A percentile compares a stretch with the other conserved stretches of the same genome.
These are phyloP conservation scores for Saguinus oedipus DNA, from an alignment of 2,797 vertebrate genomes.

Conservation along the genomic window DNA sequence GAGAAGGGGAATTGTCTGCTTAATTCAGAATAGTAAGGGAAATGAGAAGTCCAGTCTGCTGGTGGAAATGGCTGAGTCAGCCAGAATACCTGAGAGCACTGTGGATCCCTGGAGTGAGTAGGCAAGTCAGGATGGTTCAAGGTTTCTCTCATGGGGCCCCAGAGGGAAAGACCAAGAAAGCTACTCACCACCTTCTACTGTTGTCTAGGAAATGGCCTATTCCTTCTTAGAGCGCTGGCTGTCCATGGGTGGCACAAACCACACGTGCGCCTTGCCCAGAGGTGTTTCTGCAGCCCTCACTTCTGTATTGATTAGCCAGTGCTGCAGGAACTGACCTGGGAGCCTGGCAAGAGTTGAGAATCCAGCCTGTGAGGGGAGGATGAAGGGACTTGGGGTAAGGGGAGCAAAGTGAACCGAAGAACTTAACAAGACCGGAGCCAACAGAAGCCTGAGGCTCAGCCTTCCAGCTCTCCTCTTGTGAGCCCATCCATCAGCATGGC, in stretches of 20 bases:
- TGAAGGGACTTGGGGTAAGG: background rate
- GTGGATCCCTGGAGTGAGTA: background rate
- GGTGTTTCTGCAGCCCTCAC: background rate
- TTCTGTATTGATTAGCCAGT: background rate
- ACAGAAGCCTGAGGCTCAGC: constrained; percentile 33
- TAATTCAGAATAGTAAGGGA: background rate
- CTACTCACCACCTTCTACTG: background rate
- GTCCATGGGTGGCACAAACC: background rate
- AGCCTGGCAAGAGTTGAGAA: background rate
- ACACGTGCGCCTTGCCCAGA: background rate
- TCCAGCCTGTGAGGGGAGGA: background rate
- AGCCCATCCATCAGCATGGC: constrained; percentile 53
- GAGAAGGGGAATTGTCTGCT: background rate
- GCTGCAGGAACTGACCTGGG: background rate
- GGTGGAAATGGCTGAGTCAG: background rate
- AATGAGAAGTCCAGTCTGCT: background rate
- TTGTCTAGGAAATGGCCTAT: background rate
- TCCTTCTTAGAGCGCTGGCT: background rate
- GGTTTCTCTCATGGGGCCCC: background rate
- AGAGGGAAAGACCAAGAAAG: background rate
- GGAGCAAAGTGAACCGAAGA: constrained; percentile 28
- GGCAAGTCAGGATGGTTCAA: background rate
- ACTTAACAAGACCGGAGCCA: background rate
- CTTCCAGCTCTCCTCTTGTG: constrained; percentile 50
- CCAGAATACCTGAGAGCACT: background rate